Evolutionary conservation across 2,888 invertebrate genomes (phyloP).

Genomic region (Parnassius mnemosyne): DNA sequence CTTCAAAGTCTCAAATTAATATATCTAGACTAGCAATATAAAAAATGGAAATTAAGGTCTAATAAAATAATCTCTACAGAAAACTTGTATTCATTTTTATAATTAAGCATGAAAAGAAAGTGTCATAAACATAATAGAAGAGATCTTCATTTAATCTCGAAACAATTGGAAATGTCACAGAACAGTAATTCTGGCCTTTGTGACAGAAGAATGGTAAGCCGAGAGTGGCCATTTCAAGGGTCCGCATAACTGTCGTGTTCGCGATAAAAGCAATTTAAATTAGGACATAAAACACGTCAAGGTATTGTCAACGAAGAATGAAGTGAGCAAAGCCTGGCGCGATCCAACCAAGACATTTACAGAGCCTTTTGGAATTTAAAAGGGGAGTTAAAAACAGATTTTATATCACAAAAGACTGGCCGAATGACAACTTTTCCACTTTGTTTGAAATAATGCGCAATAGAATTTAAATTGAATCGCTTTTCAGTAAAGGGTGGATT

Average conservation of each 20-base stretch:
- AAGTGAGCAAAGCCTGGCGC: slow-evolving; percentile 46
- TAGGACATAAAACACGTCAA: slow-evolving; percentile 65
- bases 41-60: no score
- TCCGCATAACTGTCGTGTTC: slow-evolving; percentile 53
- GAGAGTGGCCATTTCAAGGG: slow-evolving; percentile 43
- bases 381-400: slow-evolving; percentile 49
- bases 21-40: no score
- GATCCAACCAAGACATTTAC: slow-evolving; percentile 61
- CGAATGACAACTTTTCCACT: slow-evolving; percentile 39
- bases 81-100: neutral
- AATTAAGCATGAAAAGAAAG: slow-evolving; percentile 3
- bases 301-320: slow-evolving; percentile 64
- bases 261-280: slow-evolving; percentile 54
- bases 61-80: no score
- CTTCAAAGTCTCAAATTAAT: no score
- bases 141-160: slow-evolving; percentile 42
- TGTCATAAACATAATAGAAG: neutral
- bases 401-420: slow-evolving; percentile 48
- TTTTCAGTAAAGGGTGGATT: slow-evolving; percentile 1
- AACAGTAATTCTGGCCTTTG: slow-evolving; percentile 52
- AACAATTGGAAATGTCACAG: slow-evolving; percentile 52
- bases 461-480: slow-evolving; percentile 14
- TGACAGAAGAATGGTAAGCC: slow-evolving; percentile 55
- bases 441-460: slow-evolving; percentile 20
- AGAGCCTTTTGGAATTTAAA: slow-evolving; percentile 49